Percentiles rank a stretch among this genome's conserved stretches.
phyloP scores from a whole-genome alignment of 2,113 vertebrate species.

The Nicator chloris region DNA sequence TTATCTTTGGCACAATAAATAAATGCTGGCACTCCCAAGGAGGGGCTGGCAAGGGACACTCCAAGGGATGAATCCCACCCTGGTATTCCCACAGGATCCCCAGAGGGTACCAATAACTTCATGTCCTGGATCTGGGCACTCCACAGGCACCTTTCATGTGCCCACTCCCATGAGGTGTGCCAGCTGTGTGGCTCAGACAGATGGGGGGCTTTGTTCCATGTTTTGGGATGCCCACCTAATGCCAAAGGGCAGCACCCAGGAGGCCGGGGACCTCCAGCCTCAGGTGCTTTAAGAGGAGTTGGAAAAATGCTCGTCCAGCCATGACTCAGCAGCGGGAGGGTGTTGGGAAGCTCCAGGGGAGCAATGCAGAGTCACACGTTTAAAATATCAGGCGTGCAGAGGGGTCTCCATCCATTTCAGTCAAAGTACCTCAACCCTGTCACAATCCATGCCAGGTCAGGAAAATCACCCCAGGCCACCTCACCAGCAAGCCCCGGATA shows the following conservation, averaged over 20 bases:
- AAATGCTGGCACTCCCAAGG: not conserved
- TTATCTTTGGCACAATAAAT: constrained; percentile 51
- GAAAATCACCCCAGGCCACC: not conserved
- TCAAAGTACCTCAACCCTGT: not conserved
- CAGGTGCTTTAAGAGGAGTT: not conserved
- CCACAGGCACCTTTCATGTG: not conserved
- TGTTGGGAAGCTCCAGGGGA: not conserved
- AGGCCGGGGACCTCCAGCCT: not conserved
- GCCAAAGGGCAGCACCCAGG: not conserved
- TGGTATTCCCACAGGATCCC: not conserved
- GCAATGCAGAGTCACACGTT: not conserved
- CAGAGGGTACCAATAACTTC: not conserved
- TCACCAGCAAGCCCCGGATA: not conserved
- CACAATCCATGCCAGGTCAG: not conserved
- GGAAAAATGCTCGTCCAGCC: not conserved
- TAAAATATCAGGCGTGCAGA: not conserved
- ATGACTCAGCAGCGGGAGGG: fast-evolving
- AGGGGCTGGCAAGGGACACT: not conserved
- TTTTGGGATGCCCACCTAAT: not conserved
- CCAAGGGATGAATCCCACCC: not conserved
- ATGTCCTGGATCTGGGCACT: not conserved
- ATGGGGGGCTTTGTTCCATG: fast-evolving
- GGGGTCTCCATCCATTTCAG: not conserved
- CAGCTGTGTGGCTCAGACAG: not conserved
- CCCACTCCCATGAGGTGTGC: not conserved